Evolutionary conservation across 1,140 invertebrate genomes (phyloP).

Genomic region (Cherax quadricarinatus): DNA sequence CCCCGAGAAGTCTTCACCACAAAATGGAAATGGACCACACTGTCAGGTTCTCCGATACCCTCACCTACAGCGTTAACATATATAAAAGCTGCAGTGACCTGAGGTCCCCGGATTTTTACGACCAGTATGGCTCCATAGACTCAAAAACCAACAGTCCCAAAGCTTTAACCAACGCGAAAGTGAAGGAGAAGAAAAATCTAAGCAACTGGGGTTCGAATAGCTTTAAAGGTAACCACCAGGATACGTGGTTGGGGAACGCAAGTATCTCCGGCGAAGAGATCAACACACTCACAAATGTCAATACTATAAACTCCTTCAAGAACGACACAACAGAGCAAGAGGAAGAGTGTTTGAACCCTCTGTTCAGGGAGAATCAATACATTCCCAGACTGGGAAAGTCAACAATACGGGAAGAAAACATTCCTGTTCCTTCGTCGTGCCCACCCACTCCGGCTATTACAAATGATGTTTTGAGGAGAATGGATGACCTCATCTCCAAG

Average conservation of each 20-base stretch:
- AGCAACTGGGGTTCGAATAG: neutral
- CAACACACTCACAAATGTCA: conserved; percentile 27
- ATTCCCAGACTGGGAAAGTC: neutral
- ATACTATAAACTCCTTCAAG: conserved; percentile 20
- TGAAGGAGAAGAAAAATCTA: conserved; percentile 23
- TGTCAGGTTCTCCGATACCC: conserved; percentile 19
- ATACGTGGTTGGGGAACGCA: conserved; percentile 30
- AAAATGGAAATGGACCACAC: conserved; percentile 39
- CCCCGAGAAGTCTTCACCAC: conserved; percentile 14
- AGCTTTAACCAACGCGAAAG: neutral
- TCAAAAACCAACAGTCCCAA: neutral
- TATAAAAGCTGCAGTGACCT: conserved; percentile 60
- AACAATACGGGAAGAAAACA: neutral
- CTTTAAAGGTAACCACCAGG: neutral
- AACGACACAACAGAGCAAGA: conserved; percentile 4
- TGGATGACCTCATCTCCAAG: conserved; percentile 53
- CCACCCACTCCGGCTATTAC: conserved; percentile 3
- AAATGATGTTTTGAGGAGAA: conserved; percentile 44
- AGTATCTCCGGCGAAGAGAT: conserved; percentile 20
- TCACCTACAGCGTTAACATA: conserved; percentile 52
- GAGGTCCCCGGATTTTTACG: conserved; percentile 32
- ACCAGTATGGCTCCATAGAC: neutral
- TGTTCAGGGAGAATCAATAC: conserved; percentile 11
- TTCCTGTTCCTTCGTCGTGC: neutral
- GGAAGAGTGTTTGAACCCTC: conserved; percentile 20